Base-by-base conservation (phyloP, 2,113 vertebrate genomes). In the Phyllostomus discolor region DNA sequence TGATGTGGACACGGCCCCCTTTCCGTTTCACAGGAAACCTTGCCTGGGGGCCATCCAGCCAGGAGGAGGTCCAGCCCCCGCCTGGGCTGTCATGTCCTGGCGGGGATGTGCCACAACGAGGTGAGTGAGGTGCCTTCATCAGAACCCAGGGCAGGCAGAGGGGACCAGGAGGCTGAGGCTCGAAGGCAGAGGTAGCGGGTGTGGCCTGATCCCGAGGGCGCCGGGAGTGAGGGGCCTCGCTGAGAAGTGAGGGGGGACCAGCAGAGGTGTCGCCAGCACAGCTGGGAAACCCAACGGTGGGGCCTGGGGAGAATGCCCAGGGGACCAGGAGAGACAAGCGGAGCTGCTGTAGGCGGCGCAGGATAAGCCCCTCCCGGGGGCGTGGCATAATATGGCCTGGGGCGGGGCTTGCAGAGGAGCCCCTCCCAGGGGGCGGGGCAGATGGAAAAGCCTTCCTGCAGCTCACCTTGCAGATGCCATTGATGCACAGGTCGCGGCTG, bases 381-480 rank as follows among this genome's bases (percentile, higher is more conserved):
- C n/a, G 67, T 5, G 7, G 33, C 15, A 54, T 48, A 31, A 16
- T 41, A 1, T 5, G 87, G 12, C 4, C 10, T 9, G 24, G 16
- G 54, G 54, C 54, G 54, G 62, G 31, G 62, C 5, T 14, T 31
- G 12, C 14, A 19, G 15, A 9, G 5, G 16, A 38, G 20, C n/a
- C 10, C 67, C 67, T 10, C 19, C n/a, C 67, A 35, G 33, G 64
- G 19, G n/a, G 33, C 64, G 15, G 31, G 66, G 33, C 64, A 28
- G 5, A 2, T 28, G 2, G 64, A 17, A 33, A 33, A 33, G 66
- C 5, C 33, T 20, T 33, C 33, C 7, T 1, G 66, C 2, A 7
- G n/a, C 8, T 28, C 98, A 99, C 99, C 99, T 99, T 99, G 97
- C 99, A 99, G 98, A 99, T 99, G 94, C 99, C 99, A 0, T 99